Base-by-base conservation (phyloP, 64 coral and sea anemone genomes). In the Orbicella faveolata region DNA sequence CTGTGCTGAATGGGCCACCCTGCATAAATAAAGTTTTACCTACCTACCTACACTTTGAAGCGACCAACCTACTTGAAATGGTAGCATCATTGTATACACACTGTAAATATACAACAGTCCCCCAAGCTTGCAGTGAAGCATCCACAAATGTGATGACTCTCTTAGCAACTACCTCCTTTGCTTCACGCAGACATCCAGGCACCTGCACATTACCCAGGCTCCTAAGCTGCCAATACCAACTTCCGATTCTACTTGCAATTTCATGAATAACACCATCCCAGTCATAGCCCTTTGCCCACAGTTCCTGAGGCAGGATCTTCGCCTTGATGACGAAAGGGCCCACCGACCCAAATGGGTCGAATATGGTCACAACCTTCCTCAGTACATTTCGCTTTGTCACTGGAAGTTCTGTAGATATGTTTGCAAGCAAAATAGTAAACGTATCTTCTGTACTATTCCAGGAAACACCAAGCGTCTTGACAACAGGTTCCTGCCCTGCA, bases 301-400 rank as follows among this genome's bases (percentile, higher is more conserved):
- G 2, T 41, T 75, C 68, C 48, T 88, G 85, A 26, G 75, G 36
- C 1, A 88, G 68, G 23, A 88, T n/a, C 33, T 88, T 75, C 15
- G 85, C 83, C 4, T 63, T 70, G 21, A 86, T 21, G 2, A 30
- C 30, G 30, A 30, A 30, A 30, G 30, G 30, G 0, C 30, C 30
- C 30, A 86, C 63, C 2, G 80, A 87, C 1, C 90, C 90, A 19
- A 92, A 64, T 7, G 83, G 83, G 34, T 87, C 90, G 53, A 92
- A 87, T 6, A 92, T n/a, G 1, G 86, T 75, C 0, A 67, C 79
- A 75, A 90, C 74, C 61, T 51, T 54, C 30, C 37, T 82, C 21
- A 75, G 66, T 17, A 83, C 81, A 75, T 78, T 78, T 35, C 35
- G 75, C 52, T 89, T 89, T 63, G 88, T 89, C 12, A 80, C 16